These are phyloP conservation scores for Lacerta viridis DNA, from an alignment of 2,797 vertebrate species.

Conservation along the genomic window DNA sequence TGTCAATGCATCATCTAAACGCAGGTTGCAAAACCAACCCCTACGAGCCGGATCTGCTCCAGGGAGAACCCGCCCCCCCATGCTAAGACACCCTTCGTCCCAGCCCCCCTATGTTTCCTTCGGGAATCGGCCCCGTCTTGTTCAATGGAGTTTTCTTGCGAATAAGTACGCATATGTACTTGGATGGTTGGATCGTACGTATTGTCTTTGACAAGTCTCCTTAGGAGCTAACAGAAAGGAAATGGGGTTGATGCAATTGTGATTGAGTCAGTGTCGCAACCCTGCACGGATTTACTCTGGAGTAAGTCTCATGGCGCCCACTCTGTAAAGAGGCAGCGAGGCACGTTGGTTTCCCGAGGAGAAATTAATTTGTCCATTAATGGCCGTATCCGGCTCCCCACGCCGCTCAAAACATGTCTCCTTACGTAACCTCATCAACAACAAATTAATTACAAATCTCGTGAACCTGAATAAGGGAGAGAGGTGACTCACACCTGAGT, in stretches of 20 bases:
- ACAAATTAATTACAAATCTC: neutral
- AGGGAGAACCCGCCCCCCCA: neutral
- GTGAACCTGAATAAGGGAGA: neutral
- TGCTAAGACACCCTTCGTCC: neutral
- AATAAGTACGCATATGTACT: too few relatives aligned
- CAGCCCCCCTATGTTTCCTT: neutral
- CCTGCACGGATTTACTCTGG: neutral
- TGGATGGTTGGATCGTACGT: neutral
- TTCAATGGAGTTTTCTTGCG: neutral
- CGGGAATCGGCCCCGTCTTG: neutral
- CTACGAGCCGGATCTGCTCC: neutral
- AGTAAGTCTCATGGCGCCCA: neutral
- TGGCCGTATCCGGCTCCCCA: neutral
- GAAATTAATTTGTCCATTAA: neutral
- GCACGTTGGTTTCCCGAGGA: too few relatives aligned
- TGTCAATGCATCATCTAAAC: too few relatives aligned
- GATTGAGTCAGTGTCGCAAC: neutral
- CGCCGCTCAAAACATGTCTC: neutral
- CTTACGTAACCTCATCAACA: neutral
- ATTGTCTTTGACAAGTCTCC: neutral
- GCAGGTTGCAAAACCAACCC: neutral
- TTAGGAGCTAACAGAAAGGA: neutral
- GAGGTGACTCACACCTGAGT: neutral
- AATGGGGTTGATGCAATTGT: neutral
- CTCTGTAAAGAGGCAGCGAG: neutral